A percentile compares a stretch with the other conserved stretches of the same genome.
Evolutionary conservation across 2,888 invertebrate genomes (phyloP).

Genomic region (Hirtodrosophila confusa): DNA sequence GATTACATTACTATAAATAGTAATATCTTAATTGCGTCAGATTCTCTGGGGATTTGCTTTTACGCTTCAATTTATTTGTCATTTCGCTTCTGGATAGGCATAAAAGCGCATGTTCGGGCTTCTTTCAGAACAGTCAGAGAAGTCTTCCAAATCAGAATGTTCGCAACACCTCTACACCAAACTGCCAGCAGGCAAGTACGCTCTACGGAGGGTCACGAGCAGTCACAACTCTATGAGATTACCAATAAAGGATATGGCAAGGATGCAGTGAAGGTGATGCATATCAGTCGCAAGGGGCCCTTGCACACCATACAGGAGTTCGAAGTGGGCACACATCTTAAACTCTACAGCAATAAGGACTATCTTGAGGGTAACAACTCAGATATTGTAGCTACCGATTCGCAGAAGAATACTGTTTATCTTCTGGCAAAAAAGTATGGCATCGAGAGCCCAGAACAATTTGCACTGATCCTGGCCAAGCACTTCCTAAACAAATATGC

Average conservation of each 20-base stretch:
- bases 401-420: conserved; percentile 93
- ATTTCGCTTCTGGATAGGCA: conserved; percentile 1
- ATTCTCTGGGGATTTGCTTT: neutral
- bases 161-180: conserved; percentile 67
- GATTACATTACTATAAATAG: no score
- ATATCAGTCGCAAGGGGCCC: conserved; percentile 88
- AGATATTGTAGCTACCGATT: conserved; percentile 92
- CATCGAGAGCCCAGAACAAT: conserved; percentile 90
- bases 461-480: conserved; percentile 89
- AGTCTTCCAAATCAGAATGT: conserved; percentile 54
- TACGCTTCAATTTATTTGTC: neutral
- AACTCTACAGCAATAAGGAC: conserved; percentile 88
- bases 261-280: conserved; percentile 89
- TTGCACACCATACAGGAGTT: conserved; percentile 90
- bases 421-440: conserved; percentile 91
- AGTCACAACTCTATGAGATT: conserved; percentile 68
- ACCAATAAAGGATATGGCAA: conserved; percentile 86
- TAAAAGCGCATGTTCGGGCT: conserved; percentile 8
- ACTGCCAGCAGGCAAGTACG: conserved; percentile 3
- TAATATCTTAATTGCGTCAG: no score
- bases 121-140: no score
- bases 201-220: conserved; percentile 1
- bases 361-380: conserved; percentile 89
- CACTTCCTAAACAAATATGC: conserved; percentile 91
- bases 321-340: conserved; percentile 90